Evolutionary conservation across 2,113 vertebrate species (phyloP).

Genomic region (Chaetodon auriga): DNA sequence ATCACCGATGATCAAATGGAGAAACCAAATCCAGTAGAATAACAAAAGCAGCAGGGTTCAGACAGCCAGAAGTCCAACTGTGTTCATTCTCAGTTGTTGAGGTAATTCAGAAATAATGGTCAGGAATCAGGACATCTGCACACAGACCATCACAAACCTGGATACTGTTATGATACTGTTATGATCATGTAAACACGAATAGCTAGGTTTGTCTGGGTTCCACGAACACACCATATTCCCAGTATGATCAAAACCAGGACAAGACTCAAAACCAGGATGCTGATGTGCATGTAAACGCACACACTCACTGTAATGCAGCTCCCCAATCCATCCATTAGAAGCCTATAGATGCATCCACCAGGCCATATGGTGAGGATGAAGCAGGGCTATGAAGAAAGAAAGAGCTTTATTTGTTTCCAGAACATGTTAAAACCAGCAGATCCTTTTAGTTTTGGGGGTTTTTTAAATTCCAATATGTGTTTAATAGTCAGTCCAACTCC

Average conservation of each 20-base stretch:
- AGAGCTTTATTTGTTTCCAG: constrained; percentile 22
- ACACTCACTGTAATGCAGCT: background rate
- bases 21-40: background rate
- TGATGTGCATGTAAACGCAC: background rate
- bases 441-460: constrained; percentile 9
- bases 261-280: background rate
- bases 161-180: background rate
- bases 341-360: constrained; percentile 30
- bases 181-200: background rate
- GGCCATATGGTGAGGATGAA: constrained; percentile 58
- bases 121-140: background rate
- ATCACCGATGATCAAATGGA: background rate
- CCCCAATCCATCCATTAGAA: constrained; percentile 52
- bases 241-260: background rate
- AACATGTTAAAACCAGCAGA: constrained; percentile 10
- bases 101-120: background rate
- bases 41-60: background rate
- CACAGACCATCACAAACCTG: background rate
- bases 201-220: background rate
- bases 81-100: background rate
- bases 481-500: constrained; percentile 2
- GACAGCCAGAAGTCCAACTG: background rate
- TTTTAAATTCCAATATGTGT: background rate
- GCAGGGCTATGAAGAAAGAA: constrained; percentile 11
- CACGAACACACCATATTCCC: background rate